Percentiles rank a stretch among this genome's conserved stretches.
phyloP scores from a whole-genome alignment of 2,797 vertebrate genomes.

The Tauraco hartlaubi region DNA sequence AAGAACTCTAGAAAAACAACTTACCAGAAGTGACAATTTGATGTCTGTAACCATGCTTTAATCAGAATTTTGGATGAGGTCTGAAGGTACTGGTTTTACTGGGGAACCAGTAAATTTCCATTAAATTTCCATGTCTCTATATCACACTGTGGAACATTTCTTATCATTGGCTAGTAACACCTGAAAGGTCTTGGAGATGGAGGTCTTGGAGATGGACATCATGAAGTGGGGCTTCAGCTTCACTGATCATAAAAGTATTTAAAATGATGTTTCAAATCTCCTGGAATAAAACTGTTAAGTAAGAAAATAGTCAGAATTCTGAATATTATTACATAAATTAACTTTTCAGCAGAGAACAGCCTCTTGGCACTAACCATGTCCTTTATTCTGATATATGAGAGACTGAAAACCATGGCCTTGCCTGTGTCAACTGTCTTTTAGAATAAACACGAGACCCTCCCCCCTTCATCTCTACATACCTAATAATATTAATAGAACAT shows the following conservation, averaged over 20 bases:
- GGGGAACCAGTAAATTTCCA: no score
- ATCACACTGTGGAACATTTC: not conserved
- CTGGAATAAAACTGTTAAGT: not conserved
- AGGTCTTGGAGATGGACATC: not conserved
- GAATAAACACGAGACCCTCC: not conserved
- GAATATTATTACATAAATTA: constrained; percentile 15
- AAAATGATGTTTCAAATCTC: not conserved
- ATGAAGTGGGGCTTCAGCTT: not conserved
- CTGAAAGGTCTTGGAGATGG: not conserved
- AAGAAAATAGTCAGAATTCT: not conserved
- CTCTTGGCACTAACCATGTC: not conserved
- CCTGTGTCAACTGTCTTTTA: not conserved
- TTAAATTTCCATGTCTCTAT: not conserved
- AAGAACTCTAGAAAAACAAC: not conserved
- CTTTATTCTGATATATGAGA: constrained; percentile 6
- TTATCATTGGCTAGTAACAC: not conserved
- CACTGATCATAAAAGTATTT: not conserved
- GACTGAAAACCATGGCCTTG: constrained; percentile 19
- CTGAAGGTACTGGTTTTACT: not conserved
- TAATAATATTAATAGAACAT: constrained; percentile 37
- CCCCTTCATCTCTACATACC: not conserved
- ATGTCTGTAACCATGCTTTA: not conserved
- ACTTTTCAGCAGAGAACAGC: constrained; percentile 15
- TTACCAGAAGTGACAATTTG: not conserved
- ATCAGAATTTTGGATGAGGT: not conserved